Conservation (phyloP, 2,797 vertebrate genomes). For the Aplochiton taeniatus region DNA sequence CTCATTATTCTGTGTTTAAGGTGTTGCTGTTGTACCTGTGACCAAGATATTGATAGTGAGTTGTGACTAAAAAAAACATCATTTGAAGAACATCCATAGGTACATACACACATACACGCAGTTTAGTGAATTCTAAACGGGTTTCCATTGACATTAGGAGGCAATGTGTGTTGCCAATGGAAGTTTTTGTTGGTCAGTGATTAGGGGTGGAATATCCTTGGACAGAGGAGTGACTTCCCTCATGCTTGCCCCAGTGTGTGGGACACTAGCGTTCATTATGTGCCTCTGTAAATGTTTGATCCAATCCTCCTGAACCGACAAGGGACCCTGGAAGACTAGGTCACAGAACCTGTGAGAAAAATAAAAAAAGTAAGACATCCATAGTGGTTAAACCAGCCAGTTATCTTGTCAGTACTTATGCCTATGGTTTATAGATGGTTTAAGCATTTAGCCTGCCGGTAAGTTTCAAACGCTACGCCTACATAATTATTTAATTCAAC, state of each 20-base stretch:
- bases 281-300: constrained; percentile 99
- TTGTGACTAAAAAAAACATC: constrained; percentile 29
- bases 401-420: no score
- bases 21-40: neutral
- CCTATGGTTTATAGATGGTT: neutral
- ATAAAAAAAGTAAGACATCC: neutral
- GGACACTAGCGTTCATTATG: constrained; percentile 97
- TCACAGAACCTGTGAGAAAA: constrained; percentile 88
- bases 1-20: constrained; percentile 31
- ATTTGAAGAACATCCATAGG: constrained; percentile 55
- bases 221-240: constrained; percentile 89
- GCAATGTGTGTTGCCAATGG: constrained; percentile 86
- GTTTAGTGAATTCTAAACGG: constrained; percentile 62
- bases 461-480: neutral
- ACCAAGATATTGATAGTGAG: neutral
- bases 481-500: neutral
- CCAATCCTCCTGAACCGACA: constrained; percentile 99
- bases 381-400: neutral
- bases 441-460: neutral
- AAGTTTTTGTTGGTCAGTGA: constrained; percentile 67
- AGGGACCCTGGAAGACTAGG: constrained; percentile 97
- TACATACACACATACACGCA: constrained; percentile 63
- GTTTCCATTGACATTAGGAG: constrained; percentile 81
- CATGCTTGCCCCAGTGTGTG: constrained; percentile 96
- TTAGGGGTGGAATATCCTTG: constrained; percentile 69